Conservation (phyloP, 2,797 vertebrate genomes). For the Percopsis omiscomaycus region DNA sequence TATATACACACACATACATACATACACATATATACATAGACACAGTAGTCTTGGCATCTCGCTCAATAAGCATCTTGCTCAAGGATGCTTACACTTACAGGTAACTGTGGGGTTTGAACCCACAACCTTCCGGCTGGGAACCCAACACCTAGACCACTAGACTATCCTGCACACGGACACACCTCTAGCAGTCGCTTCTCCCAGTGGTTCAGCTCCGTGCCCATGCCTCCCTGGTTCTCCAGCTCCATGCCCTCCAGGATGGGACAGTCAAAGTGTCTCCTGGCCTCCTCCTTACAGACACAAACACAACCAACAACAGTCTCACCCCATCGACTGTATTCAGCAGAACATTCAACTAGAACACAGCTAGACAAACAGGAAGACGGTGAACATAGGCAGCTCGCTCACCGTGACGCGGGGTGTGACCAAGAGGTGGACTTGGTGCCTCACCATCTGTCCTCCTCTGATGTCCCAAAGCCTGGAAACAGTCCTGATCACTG, state of each 20-base stretch:
- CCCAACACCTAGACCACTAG: too few species aligned
- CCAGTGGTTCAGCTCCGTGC: slow-evolving; percentile 97
- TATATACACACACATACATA: background rate
- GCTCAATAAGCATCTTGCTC: too few species aligned
- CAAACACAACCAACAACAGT: slow-evolving; percentile 21
- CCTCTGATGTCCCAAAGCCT: slow-evolving; percentile 88
- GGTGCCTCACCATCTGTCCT: slow-evolving; percentile 82
- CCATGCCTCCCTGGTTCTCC: slow-evolving; percentile 96
- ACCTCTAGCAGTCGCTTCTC: slow-evolving; percentile 96
- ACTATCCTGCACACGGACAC: too few species aligned
- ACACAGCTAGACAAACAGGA: background rate
- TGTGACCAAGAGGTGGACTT: slow-evolving; percentile 88
- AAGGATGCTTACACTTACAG: too few species aligned
- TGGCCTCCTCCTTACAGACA: slow-evolving; percentile 85
- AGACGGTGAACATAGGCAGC: background rate
- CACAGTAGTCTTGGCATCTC: too few species aligned
- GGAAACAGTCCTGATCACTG: slow-evolving; percentile 83
- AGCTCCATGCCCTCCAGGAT: slow-evolving; percentile 96
- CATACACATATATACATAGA: slow-evolving; percentile 4
- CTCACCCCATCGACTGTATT: background rate
- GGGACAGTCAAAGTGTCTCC: slow-evolving; percentile 90
- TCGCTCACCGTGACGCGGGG: slow-evolving; percentile 90
- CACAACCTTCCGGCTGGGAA: too few species aligned
- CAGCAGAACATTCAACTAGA: background rate
- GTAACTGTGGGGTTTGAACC: too few species aligned